Evolutionary conservation across 1,140 invertebrate genomes (phyloP).

Genomic region (Drosophila subpulchrella): DNA sequence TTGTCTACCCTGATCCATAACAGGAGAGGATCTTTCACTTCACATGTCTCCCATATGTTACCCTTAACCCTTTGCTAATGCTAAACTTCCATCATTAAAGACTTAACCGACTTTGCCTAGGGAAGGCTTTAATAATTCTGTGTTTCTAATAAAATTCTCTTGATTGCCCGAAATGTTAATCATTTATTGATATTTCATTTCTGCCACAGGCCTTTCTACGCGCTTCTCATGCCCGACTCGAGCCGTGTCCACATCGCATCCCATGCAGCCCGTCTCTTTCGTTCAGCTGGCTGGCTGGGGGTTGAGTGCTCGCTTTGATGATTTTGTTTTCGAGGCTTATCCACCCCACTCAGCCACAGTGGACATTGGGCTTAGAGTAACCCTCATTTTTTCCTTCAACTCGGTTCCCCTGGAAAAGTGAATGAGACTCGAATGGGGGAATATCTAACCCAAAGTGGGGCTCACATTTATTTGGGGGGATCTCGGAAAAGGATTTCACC

Average conservation of each 20-base stretch:
- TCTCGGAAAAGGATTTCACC: conserved; percentile 35
- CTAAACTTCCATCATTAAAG: conserved; percentile 19
- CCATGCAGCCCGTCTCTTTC: conserved; percentile 49
- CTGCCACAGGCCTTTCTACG: conserved; percentile 70
- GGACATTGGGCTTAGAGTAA: conserved; percentile 5
- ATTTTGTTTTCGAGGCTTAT: conserved; percentile 75
- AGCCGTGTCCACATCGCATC: conserved; percentile 35
- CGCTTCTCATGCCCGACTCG: conserved; percentile 57
- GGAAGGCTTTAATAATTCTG: conserved; percentile 39
- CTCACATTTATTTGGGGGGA: conserved; percentile 4
- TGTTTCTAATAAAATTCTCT: conserved; percentile 51
- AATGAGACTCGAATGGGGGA: neutral
- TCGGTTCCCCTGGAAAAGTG: neutral
- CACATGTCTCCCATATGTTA: rapidly evolving
- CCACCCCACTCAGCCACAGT: conserved; percentile 62
- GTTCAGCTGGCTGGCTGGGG: conserved; percentile 28
- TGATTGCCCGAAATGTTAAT: conserved; percentile 57
- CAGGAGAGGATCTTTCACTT: neutral
- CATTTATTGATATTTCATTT: conserved; percentile 73
- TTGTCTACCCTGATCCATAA: neutral
- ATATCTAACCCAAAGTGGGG: neutral
- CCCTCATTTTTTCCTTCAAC: neutral
- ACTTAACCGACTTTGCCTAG: conserved; percentile 30
- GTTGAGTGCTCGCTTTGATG: conserved; percentile 70
- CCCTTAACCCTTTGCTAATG: neutral